Evolutionary conservation across 2,113 vertebrate genomes (phyloP), one percentile per base, ranked within the genome.

Genomic region (Psilopsiagon aurifrons): DNA sequence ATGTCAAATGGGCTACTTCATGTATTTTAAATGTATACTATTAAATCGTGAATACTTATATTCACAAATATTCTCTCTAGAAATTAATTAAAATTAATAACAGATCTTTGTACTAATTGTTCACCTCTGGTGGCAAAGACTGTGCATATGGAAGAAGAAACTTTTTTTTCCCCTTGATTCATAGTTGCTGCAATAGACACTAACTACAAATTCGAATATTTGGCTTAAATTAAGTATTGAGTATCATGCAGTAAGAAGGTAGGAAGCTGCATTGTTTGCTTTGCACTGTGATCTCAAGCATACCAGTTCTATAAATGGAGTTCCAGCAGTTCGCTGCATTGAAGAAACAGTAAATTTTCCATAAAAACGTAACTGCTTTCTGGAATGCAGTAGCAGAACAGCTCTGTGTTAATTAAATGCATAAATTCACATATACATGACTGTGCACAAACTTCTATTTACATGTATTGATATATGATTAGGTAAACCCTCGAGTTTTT

Each of bases 21-120:
- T 33, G 69, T 88, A 70, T 84, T 90, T 96, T 71, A 90, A 88
- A 62, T 93, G 86, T 51, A 55, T 51, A 35, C 69, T 92, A 47
- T 93, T 92, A 88, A 93, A 88, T 90, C 78, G 17, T 94, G 77
- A 94, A 91, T 75, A 67, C 24, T 81, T 47, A 35, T 69, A 93
- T 70, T 93, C 88, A 78, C n/a, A 92, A 96, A 90, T 78, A 86
- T 88, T 96, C 84, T 92, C 93, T 93, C 83, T 90, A 83, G 76
- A 90, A 75, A 92, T 90, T 71, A 81, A 74, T 93, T 88, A 51
- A 86, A 78, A 83, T 91, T 85, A 80, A 66, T 89, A 91, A 75
- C 81, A 81, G 57, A 71, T 75, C 47, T 64, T 43, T 94, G 52
- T 90, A 64, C 64, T 92, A 88, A 91, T 82, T 79, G 35, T 90